Evolutionary conservation across 2,888 invertebrate species (phyloP).

Genomic region (Mycogona germanica): DNA sequence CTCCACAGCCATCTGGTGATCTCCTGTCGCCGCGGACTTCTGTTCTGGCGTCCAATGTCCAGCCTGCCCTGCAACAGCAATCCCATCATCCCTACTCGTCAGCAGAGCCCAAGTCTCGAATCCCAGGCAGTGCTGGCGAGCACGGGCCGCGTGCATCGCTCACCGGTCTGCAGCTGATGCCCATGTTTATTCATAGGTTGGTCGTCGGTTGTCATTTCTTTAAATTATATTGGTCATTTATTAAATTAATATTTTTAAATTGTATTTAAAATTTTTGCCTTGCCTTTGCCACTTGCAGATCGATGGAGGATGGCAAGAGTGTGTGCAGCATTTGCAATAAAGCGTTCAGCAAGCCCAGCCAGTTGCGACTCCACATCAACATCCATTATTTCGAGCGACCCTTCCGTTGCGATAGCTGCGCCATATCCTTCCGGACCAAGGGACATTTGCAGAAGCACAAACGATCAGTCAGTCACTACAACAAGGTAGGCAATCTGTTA

Average conservation of each 20-base stretch:
- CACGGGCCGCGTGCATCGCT: too few species aligned
- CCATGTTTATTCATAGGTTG: slow-evolving; percentile 4
- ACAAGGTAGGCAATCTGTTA: slow-evolving; percentile 64
- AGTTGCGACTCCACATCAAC: slow-evolving; percentile 81
- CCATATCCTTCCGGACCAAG: slow-evolving; percentile 76
- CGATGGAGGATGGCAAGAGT: slow-evolving; percentile 36
- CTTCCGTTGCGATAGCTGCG: slow-evolving; percentile 81
- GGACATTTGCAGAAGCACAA: slow-evolving; percentile 90
- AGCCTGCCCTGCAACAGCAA: too few species aligned
- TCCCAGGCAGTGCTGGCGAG: too few species aligned
- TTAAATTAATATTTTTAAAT: not conserved
- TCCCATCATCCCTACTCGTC: too few species aligned
- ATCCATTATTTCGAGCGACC: slow-evolving; percentile 91
- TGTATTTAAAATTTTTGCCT: not conserved
- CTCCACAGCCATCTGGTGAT: not conserved
- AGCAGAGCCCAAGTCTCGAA: too few species aligned
- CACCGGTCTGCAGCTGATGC: not conserved
- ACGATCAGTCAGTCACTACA: slow-evolving; percentile 79
- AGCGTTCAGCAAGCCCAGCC: slow-evolving; percentile 81
- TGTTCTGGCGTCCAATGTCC: not conserved
- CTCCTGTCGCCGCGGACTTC: not conserved
- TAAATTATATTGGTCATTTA: not conserved
- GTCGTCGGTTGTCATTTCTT: not conserved
- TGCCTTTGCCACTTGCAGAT: slow-evolving; percentile 4
- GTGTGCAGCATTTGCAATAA: slow-evolving; percentile 80